Evolutionary conservation across 2,888 invertebrate species (phyloP).

Genomic region (Cataglyphis cursor): DNA sequence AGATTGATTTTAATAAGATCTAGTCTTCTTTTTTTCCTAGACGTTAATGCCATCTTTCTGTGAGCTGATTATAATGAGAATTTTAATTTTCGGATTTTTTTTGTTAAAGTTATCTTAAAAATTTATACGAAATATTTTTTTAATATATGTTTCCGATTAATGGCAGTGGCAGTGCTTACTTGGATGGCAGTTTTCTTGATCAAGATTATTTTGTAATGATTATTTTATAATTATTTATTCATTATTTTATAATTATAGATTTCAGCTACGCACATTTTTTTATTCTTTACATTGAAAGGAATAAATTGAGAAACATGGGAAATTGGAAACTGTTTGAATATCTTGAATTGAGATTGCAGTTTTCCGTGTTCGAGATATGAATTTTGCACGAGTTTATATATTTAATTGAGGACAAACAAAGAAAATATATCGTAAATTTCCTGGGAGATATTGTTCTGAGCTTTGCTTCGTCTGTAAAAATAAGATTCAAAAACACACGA

Average conservation of each 20-base stretch:
- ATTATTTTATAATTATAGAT: not conserved
- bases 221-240: not conserved
- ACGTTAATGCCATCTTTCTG: not conserved
- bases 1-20: conserved; percentile 5
- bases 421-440: conserved; percentile 36
- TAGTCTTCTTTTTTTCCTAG: not conserved
- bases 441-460: conserved; percentile 30
- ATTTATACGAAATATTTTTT: not conserved
- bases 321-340: conserved; percentile 15
- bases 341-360: not conserved
- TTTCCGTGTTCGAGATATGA: not conserved
- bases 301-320: not conserved
- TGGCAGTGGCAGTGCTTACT: not conserved
- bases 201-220: not conserved
- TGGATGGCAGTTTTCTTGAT: not conserved
- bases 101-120: not conserved
- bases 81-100: not conserved
- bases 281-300: not conserved
- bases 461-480: conserved; percentile 39
- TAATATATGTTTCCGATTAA: not conserved
- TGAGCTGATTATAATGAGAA: conserved; percentile 4
- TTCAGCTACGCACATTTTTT: not conserved
- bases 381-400: conserved; percentile 18
- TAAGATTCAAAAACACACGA: conserved; percentile 44
- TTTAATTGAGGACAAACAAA: conserved; percentile 30